Conservation (phyloP, 2,113 vertebrate species). For the Cryptomyrus ogoouensis region DNA sequence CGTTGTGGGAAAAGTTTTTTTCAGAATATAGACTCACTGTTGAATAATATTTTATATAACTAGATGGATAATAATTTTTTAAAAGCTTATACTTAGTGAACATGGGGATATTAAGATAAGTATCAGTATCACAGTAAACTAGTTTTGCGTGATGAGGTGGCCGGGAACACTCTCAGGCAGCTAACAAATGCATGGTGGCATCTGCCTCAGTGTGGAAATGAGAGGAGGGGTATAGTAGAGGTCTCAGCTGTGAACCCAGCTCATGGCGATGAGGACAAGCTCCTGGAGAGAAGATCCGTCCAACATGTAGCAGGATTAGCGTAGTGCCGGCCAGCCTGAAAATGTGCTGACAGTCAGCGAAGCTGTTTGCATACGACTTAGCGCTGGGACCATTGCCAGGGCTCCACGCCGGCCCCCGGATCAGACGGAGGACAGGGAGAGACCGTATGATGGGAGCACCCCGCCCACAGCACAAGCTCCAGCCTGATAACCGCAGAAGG, state of each 20-base stretch:
- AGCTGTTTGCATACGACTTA: conserved; percentile 8
- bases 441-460: neutral
- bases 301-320: neutral
- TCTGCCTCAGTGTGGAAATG: neutral
- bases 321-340: neutral
- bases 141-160: neutral
- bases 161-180: neutral
- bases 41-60: neutral
- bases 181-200: neutral
- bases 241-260: neutral
- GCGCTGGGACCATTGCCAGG: neutral
- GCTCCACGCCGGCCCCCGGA: neutral
- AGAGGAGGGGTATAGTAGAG: neutral
- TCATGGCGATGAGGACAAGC: neutral
- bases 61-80: neutral
- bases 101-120: neutral
- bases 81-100: neutral
- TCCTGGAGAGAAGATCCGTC: neutral
- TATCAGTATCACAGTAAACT: neutral
- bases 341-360: conserved; percentile 3
- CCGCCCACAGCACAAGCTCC: neutral
- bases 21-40: neutral
- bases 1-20: neutral
- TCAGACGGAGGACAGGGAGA: neutral
- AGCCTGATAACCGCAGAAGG: neutral